These are phyloP conservation scores for Clanis bilineata DNA, from an alignment of 2,888 invertebrate species.

Conservation along the genomic window DNA sequence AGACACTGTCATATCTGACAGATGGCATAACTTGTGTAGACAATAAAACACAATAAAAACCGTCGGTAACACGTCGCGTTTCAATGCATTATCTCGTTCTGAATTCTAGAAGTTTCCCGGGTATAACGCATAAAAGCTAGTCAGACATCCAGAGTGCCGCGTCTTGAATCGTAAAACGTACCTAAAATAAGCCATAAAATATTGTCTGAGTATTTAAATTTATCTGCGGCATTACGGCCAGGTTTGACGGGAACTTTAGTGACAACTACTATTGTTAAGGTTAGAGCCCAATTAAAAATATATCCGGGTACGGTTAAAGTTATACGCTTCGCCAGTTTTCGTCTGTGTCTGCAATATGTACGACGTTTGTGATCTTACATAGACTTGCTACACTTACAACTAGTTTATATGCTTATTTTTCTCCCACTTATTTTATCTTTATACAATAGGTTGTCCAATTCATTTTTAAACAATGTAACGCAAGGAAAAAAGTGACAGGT, in stretches of 20 bases:
- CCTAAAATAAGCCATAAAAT: slow-evolving; percentile 80
- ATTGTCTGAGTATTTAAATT: slow-evolving; percentile 79
- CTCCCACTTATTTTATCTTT: too few relatives aligned
- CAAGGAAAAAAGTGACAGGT: too few relatives aligned
- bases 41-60: slow-evolving; percentile 32
- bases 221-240: slow-evolving; percentile 55
- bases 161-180: slow-evolving; percentile 76
- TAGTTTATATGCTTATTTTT: too few relatives aligned
- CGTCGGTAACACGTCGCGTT: slow-evolving; percentile 34
- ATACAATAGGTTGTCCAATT: too few relatives aligned
- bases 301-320: too few relatives aligned
- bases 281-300: background rate
- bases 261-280: slow-evolving; percentile 12
- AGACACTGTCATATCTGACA: slow-evolving; percentile 10
- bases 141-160: slow-evolving; percentile 66
- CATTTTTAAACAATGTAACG: too few relatives aligned
- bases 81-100: slow-evolving; percentile 35
- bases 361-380: too few relatives aligned
- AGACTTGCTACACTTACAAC: too few relatives aligned
- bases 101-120: slow-evolving; percentile 42
- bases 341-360: too few relatives aligned
- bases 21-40: slow-evolving; percentile 18
- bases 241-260: slow-evolving; percentile 46
- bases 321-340: too few relatives aligned
- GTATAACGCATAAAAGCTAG: slow-evolving; percentile 63